Percentiles rank a stretch among this genome's conserved stretches.
Evolutionary conservation across 2,113 vertebrate genomes (phyloP).

Genomic region (Lethenteron reissneri): DNA sequence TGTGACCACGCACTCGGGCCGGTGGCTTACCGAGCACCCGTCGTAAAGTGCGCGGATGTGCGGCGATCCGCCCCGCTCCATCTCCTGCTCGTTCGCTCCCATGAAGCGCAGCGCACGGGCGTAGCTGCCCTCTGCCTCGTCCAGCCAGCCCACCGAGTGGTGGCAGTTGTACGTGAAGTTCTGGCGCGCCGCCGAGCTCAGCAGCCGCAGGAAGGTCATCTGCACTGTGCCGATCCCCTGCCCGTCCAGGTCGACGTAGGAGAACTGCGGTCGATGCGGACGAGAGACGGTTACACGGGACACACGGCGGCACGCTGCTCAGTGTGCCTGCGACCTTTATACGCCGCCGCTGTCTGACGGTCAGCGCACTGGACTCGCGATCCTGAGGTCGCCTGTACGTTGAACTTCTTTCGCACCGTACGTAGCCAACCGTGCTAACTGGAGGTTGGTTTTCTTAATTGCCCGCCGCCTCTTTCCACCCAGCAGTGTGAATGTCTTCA

Average conservation of each 20-base stretch:
- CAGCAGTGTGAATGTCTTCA: too few relatives aligned
- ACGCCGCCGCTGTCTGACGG: too few relatives aligned
- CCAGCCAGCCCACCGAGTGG: slow-evolving; percentile 49
- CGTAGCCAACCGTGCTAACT: too few relatives aligned
- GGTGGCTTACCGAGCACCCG: slow-evolving; percentile 46
- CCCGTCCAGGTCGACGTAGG: slow-evolving; percentile 45
- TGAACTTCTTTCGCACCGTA: too few relatives aligned
- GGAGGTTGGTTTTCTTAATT: too few relatives aligned
- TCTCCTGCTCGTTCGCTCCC: slow-evolving; percentile 38
- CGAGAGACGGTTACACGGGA: too few relatives aligned
- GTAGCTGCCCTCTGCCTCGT: slow-evolving; percentile 24
- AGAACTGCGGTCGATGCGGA: slow-evolving; percentile 28
- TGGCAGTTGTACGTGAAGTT: slow-evolving; percentile 54
- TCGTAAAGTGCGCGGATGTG: slow-evolving; percentile 33
- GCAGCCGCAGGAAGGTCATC: slow-evolving; percentile 57
- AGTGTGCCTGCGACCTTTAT: too few relatives aligned
- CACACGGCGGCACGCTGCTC: too few relatives aligned
- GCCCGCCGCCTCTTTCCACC: too few relatives aligned
- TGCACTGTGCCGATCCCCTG: slow-evolving; percentile 44
- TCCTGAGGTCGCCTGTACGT: too few relatives aligned
- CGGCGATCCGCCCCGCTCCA: slow-evolving; percentile 31
- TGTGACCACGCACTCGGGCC: neutral
- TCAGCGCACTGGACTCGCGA: too few relatives aligned
- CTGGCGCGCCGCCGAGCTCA: slow-evolving; percentile 47
- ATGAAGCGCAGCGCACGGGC: slow-evolving; percentile 33